Evolutionary conservation across 2,797 vertebrate species (phyloP).

Genomic region (Mormyrus hasselquistii): DNA sequence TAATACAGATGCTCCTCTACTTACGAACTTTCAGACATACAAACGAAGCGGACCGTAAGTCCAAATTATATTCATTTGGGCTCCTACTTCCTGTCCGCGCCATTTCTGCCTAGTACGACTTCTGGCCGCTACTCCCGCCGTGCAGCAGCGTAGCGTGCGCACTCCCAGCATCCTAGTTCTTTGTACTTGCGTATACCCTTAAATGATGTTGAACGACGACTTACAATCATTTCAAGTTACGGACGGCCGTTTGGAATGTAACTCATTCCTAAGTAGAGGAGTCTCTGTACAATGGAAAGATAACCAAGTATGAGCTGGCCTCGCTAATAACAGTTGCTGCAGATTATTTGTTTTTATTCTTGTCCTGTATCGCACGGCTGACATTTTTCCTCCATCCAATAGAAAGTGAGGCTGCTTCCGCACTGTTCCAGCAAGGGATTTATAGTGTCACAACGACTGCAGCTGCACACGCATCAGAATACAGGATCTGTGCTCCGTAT

Average conservation of each 20-base stretch:
- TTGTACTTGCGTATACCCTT: neutral
- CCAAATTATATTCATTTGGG: neutral
- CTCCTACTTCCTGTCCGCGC: neutral
- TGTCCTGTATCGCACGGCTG: neutral
- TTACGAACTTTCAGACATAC: neutral
- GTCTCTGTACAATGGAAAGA: neutral
- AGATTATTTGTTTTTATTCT: neutral
- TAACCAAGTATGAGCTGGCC: neutral
- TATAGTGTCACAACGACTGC: neutral
- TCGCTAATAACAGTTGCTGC: neutral
- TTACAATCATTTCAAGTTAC: neutral
- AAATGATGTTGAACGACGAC: neutral
- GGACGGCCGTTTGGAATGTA: neutral
- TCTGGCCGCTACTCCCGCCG: neutral
- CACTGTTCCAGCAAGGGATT: neutral
- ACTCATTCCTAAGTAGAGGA: neutral
- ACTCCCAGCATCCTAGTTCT: neutral
- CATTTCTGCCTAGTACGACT: neutral
- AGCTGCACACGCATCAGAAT: neutral
- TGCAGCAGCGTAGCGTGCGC: neutral
- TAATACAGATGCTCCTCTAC: neutral
- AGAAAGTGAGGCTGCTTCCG: neutral
- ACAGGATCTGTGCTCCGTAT: neutral
- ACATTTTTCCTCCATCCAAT: neutral
- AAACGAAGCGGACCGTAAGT: neutral